A percentile compares a stretch with the other conserved stretches of the same genome.
Conservation (phyloP, 2,113 vertebrate genomes). For the Gambusia affinis region DNA sequence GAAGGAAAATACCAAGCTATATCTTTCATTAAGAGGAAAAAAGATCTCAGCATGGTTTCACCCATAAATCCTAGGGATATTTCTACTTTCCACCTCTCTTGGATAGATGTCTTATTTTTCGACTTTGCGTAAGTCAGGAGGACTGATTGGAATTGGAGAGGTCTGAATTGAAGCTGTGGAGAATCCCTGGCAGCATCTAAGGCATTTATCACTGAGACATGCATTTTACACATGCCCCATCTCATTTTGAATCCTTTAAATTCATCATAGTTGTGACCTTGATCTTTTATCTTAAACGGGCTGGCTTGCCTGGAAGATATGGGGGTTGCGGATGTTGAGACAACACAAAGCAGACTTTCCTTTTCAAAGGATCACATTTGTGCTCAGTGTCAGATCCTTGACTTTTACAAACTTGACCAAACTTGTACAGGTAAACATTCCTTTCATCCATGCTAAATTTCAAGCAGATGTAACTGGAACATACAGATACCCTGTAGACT, state of each 20-base stretch:
- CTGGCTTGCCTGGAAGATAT: not conserved
- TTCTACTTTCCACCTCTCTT: slow-evolving; percentile 38
- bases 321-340: slow-evolving; percentile 15
- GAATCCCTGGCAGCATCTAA: slow-evolving; percentile 19
- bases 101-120: slow-evolving; percentile 48
- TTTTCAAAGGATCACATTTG: not conserved
- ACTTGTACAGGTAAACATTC: not conserved
- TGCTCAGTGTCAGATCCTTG: slow-evolving; percentile 1
- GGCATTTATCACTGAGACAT: slow-evolving; percentile 43
- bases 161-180: slow-evolving; percentile 16
- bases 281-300: slow-evolving; percentile 40
- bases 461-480: not conserved
- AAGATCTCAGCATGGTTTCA: not conserved
- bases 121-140: slow-evolving; percentile 45
- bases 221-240: slow-evolving; percentile 19
- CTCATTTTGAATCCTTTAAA: slow-evolving; percentile 32
- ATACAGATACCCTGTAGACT: not conserved
- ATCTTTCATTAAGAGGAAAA: slow-evolving; percentile 11
- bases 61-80: slow-evolving; percentile 40
- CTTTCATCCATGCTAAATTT: slow-evolving; percentile 10
- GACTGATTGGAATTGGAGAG: slow-evolving; percentile 48
- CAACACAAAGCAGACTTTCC: slow-evolving; percentile 21
- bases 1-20: slow-evolving; percentile 31
- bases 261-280: slow-evolving; percentile 22
- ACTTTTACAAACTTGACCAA: not conserved